Conservation (phyloP, 1,140 invertebrate species). For the Drosophila melanogaster region Release_6_plus_ISO1_MT NT_037436.4:6381501-6382000, state of each 20-base stretch:
- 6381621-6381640: constrained; percentile 16
- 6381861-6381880: constrained; percentile 41
- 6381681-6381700: constrained; percentile 22
- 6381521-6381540: constrained; percentile 66
- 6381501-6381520: constrained; percentile 58
- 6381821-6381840: constrained; percentile 49
- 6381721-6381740: constrained; percentile 82
- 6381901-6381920: constrained; percentile 74
- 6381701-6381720: constrained; percentile 75
- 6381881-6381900: constrained; percentile 74
- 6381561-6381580: constrained; percentile 74
- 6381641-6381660: constrained; percentile 51
- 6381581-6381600: constrained; percentile 54
- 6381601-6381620: constrained; percentile 25
- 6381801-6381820: neutral
- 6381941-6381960: constrained; percentile 81
- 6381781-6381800: neutral
- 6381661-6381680: constrained; percentile 12
- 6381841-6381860: constrained; percentile 25
- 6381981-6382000: constrained; percentile 16
- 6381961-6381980: constrained; percentile 68
- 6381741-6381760: constrained; percentile 81
- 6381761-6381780: constrained; percentile 66
- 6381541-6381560: constrained; percentile 69
- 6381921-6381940: constrained; percentile 74